A percentile compares a stretch with the other conserved stretches of the same genome.
phyloP scores from a whole-genome alignment of 2,797 vertebrate genomes.

The Cyclopterus lumpus region DNA sequence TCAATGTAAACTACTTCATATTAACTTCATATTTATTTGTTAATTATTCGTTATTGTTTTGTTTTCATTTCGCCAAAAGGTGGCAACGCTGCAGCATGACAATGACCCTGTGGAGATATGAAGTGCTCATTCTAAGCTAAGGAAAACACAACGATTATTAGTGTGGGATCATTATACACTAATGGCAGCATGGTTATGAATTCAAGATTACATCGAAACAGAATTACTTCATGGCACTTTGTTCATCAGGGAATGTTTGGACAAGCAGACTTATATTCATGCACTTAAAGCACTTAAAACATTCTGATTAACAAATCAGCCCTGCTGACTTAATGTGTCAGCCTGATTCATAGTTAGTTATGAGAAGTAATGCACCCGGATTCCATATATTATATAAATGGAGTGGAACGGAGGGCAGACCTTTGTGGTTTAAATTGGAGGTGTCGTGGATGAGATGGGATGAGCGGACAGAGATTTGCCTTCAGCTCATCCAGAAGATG shows the following conservation, averaged over 20 bases:
- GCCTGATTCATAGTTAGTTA: slow-evolving; percentile 15
- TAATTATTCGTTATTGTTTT: too few species aligned
- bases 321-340: neutral
- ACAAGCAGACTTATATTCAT: neutral
- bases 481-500: neutral
- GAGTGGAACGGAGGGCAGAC: neutral
- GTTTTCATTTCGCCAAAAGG: too few species aligned
- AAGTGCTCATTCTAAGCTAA: too few species aligned
- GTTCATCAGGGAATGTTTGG: neutral
- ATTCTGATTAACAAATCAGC: neutral
- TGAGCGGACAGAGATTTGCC: neutral
- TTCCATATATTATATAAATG: neutral
- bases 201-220: neutral
- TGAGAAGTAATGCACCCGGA: neutral
- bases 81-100: too few species aligned
- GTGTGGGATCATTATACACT: too few species aligned
- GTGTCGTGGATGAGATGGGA: neutral
- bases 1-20: too few species aligned
- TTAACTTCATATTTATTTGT: too few species aligned
- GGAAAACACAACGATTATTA: too few species aligned
- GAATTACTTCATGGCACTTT: neutral
- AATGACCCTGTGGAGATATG: too few species aligned
- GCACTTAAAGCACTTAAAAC: neutral
- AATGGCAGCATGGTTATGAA: too few species aligned
- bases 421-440: neutral